Conservation (phyloP, 2,113 vertebrate genomes). For the Salminus brasiliensis region DNA sequence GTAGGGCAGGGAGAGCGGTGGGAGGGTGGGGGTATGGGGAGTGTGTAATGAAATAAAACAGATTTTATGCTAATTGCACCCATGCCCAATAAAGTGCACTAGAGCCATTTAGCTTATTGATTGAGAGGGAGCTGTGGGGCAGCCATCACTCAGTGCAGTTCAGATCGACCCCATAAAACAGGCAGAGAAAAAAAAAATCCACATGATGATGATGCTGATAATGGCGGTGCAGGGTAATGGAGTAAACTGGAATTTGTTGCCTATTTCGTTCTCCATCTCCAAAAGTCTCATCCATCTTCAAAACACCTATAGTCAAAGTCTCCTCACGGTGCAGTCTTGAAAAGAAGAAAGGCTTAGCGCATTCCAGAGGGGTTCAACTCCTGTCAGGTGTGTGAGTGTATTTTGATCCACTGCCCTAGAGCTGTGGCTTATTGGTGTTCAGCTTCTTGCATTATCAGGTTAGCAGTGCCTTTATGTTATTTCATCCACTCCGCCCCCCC, state of each 20-base stretch:
- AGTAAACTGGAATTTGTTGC: slow-evolving; percentile 24
- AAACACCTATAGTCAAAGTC: background rate
- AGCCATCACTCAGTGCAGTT: slow-evolving; percentile 35
- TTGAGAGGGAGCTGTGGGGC: slow-evolving; percentile 37
- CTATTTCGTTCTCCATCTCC: background rate
- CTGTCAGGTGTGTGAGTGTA: background rate
- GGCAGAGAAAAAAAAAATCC: background rate
- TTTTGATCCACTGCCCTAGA: slow-evolving; percentile 36
- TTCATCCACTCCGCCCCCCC: background rate
- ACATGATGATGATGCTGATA: background rate
- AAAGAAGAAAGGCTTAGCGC: slow-evolving; percentile 22
- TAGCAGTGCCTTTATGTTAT: slow-evolving; percentile 48
- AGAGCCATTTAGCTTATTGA: slow-evolving; percentile 62
- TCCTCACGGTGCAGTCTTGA: background rate
- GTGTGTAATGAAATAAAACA: slow-evolving; percentile 37
- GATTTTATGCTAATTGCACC: slow-evolving; percentile 55
- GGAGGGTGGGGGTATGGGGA: slow-evolving; percentile 6
- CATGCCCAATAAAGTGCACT: slow-evolving; percentile 49
- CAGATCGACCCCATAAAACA: background rate
- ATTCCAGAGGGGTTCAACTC: slow-evolving; percentile 7
- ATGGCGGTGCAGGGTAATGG: slow-evolving; percentile 25
- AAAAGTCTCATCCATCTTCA: background rate
- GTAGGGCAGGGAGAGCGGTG: background rate
- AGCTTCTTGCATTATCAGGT: slow-evolving; percentile 49
- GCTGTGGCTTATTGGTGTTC: slow-evolving; percentile 23